Percentiles rank a stretch among this genome's conserved stretches.
These are phyloP conservation scores for Cabera pusaria DNA, from an alignment of 2,888 invertebrate genomes.

Conservation along the genomic window DNA sequence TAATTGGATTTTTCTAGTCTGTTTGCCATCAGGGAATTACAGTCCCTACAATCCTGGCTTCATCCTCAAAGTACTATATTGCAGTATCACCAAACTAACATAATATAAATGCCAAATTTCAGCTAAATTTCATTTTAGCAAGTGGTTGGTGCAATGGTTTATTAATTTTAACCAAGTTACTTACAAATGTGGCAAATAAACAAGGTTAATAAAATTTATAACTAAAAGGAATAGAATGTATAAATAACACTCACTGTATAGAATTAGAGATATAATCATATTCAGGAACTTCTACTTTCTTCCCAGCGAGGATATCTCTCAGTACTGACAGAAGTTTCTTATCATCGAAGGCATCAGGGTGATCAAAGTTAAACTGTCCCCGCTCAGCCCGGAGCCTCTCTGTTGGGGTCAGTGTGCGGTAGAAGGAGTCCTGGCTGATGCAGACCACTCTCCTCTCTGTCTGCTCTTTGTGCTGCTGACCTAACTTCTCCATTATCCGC, in stretches of 20 bases:
- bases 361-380: slow-evolving; percentile 99
- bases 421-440: slow-evolving; percentile 98
- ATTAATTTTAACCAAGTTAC: too few relatives aligned
- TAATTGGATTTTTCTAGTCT: too few relatives aligned
- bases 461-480: slow-evolving; percentile 95
- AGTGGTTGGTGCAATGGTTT: too few relatives aligned
- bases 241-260: slow-evolving; percentile 88
- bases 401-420: slow-evolving; percentile 90
- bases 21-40: too few relatives aligned
- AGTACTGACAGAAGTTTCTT: slow-evolving; percentile 92
- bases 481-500: slow-evolving; percentile 97
- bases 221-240: too few relatives aligned
- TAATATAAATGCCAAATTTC: too few relatives aligned
- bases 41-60: too few relatives aligned
- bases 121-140: too few relatives aligned
- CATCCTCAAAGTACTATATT: too few relatives aligned
- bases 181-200: too few relatives aligned
- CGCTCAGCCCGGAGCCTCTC: slow-evolving; percentile 93
- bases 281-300: slow-evolving; percentile 94
- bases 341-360: slow-evolving; percentile 98
- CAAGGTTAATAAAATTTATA: too few relatives aligned
- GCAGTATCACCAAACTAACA: too few relatives aligned
- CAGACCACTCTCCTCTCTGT: slow-evolving; percentile 95
- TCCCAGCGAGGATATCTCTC: slow-evolving; percentile 91
- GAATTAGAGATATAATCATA: slow-evolving; percentile 97